A percentile compares a stretch with the other conserved stretches of the same genome.
Conservation (phyloP, 1,140 invertebrate genomes). For the Cydia strobilella region DNA sequence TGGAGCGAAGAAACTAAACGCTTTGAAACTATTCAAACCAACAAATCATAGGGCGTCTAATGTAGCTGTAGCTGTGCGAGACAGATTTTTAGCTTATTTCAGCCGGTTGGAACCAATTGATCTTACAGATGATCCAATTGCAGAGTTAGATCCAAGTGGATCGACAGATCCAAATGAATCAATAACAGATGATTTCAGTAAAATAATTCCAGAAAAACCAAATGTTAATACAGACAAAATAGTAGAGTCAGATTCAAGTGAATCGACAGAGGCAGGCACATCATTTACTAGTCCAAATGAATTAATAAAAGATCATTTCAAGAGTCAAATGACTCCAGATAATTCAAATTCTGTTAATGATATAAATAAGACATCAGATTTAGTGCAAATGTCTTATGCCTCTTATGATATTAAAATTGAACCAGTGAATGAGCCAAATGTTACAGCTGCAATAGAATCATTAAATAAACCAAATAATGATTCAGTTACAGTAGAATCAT, state of each 20-base stretch:
- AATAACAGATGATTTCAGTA: neutral
- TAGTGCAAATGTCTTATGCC: too few relatives aligned
- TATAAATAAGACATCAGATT: too few relatives aligned
- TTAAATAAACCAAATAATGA: too few relatives aligned
- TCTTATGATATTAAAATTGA: neutral
- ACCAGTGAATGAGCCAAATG: neutral
- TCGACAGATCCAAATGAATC: neutral
- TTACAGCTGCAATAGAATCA: neutral
- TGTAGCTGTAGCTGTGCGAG: neutral
- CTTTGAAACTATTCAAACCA: neutral
- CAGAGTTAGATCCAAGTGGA: neutral
- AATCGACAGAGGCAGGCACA: too few relatives aligned
- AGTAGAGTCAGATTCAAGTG: neutral
- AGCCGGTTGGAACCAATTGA: neutral
- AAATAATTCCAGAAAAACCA: neutral
- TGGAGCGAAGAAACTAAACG: neutral
- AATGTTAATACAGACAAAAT: neutral
- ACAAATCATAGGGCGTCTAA: neutral
- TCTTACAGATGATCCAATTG: neutral
- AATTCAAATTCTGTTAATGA: too few relatives aligned
- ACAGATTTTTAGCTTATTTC: neutral
- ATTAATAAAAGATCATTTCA: neutral
- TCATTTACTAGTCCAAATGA: neutral
- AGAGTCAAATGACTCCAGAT: too few relatives aligned
- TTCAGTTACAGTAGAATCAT: too few relatives aligned